These are phyloP conservation scores for Rhinogobius similis DNA, from an alignment of 2,113 vertebrate species.

Conservation along the genomic window DNA sequence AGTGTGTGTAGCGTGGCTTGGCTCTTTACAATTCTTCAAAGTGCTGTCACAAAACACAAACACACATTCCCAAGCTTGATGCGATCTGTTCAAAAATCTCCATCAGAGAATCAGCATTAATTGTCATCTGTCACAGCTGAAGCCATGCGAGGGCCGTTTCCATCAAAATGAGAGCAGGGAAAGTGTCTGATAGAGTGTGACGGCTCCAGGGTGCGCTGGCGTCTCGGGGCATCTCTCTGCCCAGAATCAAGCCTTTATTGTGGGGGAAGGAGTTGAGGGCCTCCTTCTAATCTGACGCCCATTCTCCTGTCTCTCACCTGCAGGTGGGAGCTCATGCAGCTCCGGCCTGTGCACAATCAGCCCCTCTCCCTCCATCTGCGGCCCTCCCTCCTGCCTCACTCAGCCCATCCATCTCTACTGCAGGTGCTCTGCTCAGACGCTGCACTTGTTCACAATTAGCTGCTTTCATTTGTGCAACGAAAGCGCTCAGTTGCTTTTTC, in stretches of 20 bases:
- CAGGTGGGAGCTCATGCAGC: slow-evolving; percentile 68
- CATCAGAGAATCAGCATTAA: slow-evolving; percentile 68
- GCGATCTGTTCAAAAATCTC: slow-evolving; percentile 60
- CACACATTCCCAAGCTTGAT: slow-evolving; percentile 44
- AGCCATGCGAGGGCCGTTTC: slow-evolving; percentile 42
- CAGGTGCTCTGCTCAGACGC: slow-evolving; percentile 55
- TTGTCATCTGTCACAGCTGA: slow-evolving; percentile 71
- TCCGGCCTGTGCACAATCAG: slow-evolving; percentile 54
- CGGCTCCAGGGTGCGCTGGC: slow-evolving; percentile 56
- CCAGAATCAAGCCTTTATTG: slow-evolving; percentile 72
- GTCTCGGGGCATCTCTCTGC: slow-evolving; percentile 58
- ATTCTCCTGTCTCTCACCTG: slow-evolving; percentile 71
- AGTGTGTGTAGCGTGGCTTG: slow-evolving; percentile 31
- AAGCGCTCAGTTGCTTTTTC: slow-evolving; percentile 26
- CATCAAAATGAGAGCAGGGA: slow-evolving; percentile 35
- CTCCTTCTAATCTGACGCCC: slow-evolving; percentile 72
- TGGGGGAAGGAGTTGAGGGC: slow-evolving; percentile 67
- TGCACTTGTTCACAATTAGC: slow-evolving; percentile 57
- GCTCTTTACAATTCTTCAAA: slow-evolving; percentile 65
- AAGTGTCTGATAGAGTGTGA: slow-evolving; percentile 61
- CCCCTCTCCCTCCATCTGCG: slow-evolving; percentile 40
- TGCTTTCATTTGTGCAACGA: slow-evolving; percentile 26
- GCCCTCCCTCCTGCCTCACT: slow-evolving; percentile 10
- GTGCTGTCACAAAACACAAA: slow-evolving; percentile 55
- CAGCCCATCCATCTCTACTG: slow-evolving; percentile 37